These are phyloP conservation scores for Nephrotoma appendiculata DNA, from an alignment of 2,888 invertebrate species.

Conservation along the genomic window DNA sequence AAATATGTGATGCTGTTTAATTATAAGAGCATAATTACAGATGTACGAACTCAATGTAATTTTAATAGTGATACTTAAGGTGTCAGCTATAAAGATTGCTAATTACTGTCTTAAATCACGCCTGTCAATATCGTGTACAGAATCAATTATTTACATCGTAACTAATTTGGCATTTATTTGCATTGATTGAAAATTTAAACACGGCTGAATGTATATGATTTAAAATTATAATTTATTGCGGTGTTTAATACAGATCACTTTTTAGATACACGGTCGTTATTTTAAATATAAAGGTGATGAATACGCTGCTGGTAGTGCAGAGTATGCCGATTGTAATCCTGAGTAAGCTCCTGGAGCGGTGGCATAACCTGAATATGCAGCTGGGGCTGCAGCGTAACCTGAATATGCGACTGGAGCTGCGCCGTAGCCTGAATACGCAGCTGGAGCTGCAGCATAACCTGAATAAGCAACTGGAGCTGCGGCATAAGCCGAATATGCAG, in stretches of 20 bases:
- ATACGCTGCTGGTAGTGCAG: background rate
- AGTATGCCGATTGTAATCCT: constrained; percentile 8
- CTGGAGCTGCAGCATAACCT: background rate
- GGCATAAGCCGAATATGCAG: constrained; percentile 23
- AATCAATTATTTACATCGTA: background rate
- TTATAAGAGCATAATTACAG: background rate
- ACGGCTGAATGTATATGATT: background rate
- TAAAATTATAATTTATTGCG: background rate
- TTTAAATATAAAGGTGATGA: constrained; percentile 12
- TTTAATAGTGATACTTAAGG: background rate
- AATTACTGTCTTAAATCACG: background rate
- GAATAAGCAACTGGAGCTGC: constrained; percentile 18
- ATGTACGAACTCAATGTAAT: background rate
- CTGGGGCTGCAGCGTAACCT: background rate
- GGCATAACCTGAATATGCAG: too few relatives aligned
- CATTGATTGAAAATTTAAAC: background rate
- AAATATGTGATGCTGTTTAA: background rate
- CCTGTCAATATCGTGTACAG: background rate
- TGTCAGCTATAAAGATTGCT: background rate
- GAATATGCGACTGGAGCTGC: background rate
- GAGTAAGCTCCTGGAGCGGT: too few relatives aligned
- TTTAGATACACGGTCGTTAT: background rate
- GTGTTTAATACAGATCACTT: background rate
- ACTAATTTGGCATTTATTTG: background rate
- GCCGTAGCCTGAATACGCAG: constrained; percentile 19